Conservation (phyloP, 2,888 invertebrate genomes). For the Rutpela maculata region DNA sequence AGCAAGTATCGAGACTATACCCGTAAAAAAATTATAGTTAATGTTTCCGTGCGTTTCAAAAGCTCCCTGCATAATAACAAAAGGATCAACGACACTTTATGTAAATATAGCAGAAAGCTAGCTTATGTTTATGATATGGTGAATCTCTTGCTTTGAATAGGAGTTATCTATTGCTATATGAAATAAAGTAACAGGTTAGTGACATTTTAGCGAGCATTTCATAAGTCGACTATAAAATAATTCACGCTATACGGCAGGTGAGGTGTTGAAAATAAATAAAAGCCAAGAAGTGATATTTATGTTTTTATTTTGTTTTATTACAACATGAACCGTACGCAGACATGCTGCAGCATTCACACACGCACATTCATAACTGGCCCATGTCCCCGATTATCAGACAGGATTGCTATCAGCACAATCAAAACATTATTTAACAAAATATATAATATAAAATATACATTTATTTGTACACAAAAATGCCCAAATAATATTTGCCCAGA, state of each 20-base stretch:
- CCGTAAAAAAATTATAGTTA: too few relatives aligned
- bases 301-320: slow-evolving; percentile 52
- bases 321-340: slow-evolving; percentile 41
- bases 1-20: too few relatives aligned
- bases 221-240: slow-evolving; percentile 7
- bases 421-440: slow-evolving; percentile 65
- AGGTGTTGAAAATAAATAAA: slow-evolving; percentile 25
- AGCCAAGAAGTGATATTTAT: slow-evolving; percentile 22
- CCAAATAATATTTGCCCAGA: slow-evolving; percentile 63
- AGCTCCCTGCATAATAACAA: too few relatives aligned
- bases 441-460: slow-evolving; percentile 63
- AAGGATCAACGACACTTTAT: too few relatives aligned
- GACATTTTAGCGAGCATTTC: slow-evolving; percentile 1
- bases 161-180: neutral
- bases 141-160: neutral
- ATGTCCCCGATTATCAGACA: slow-evolving; percentile 69
- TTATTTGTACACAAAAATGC: slow-evolving; percentile 67
- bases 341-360: slow-evolving; percentile 41
- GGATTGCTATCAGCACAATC: slow-evolving; percentile 60
- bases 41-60: too few relatives aligned
- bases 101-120: neutral
- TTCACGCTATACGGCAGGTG: neutral
- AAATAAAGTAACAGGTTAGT: neutral
- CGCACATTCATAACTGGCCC: slow-evolving; percentile 69
- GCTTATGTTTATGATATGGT: neutral